Conservation (phyloP, 1,140 invertebrate genomes). For the Aphidius ervi region DNA sequence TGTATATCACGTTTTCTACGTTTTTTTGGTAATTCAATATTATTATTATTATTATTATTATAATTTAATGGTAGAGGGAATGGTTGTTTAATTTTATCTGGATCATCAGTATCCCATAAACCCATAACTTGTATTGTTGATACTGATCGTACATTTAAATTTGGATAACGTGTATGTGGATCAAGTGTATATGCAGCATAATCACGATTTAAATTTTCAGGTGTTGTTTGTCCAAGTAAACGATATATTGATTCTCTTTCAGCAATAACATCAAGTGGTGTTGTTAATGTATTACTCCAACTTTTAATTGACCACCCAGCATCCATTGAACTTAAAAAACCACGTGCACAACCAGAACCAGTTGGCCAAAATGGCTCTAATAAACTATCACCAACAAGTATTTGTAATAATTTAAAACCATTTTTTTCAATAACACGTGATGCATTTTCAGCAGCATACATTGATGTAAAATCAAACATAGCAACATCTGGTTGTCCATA, state of each 20-base stretch:
- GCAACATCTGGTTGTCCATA: constrained; percentile 96
- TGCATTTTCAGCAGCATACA: constrained; percentile 96
- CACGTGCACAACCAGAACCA: constrained; percentile 93
- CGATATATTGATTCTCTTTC: constrained; percentile 94
- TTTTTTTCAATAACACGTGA: constrained; percentile 74
- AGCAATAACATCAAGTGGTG: constrained; percentile 79
- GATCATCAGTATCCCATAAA: constrained; percentile 62
- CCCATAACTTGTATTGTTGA: constrained; percentile 63
- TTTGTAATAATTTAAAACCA: constrained; percentile 77
- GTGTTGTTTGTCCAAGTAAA: constrained; percentile 88
- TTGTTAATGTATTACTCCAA: constrained; percentile 65
- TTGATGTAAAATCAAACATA: constrained; percentile 99
- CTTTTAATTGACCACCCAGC: constrained; percentile 90
- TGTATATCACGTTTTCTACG: constrained; percentile 61
- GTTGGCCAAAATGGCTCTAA: constrained; percentile 99
- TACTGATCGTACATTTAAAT: constrained; percentile 55
- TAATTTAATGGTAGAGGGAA: constrained; percentile 44
- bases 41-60: constrained; percentile 18
- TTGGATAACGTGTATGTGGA: constrained; percentile 72
- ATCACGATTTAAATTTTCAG: constrained; percentile 90
- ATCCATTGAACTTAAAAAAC: constrained; percentile 93
- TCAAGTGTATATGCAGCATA: constrained; percentile 84
- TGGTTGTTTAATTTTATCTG: constrained; percentile 53
- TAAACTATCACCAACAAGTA: constrained; percentile 92
- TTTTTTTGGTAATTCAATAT: constrained; percentile 60